Evolutionary conservation across 2,888 invertebrate genomes (phyloP).

Genomic region (Acanthosepion pharaonis): DNA sequence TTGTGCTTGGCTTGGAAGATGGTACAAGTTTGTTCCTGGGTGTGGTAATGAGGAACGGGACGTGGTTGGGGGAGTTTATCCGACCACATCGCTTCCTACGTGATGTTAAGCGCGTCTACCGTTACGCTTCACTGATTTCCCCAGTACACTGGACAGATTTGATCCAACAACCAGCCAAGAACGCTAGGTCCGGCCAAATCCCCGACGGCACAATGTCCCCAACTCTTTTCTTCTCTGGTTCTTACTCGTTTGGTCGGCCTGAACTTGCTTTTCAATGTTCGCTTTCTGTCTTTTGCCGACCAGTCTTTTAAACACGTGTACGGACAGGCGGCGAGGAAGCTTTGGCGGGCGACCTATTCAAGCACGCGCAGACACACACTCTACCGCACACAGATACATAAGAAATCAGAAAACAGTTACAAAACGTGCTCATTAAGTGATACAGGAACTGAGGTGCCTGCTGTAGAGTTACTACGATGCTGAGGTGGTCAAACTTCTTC

Average conservation of each 20-base stretch:
- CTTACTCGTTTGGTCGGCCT: no score
- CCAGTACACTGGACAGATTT: neutral
- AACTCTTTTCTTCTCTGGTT: neutral
- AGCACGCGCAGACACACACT: neutral
- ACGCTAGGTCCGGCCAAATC: neutral
- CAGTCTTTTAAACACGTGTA: neutral
- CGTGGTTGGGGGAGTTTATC: neutral
- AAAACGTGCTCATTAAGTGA: no score
- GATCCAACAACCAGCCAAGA: neutral
- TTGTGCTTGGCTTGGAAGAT: neutral
- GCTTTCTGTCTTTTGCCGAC: neutral
- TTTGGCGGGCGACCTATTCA: neutral
- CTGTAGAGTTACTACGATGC: no score
- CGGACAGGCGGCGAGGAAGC: neutral
- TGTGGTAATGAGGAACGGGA: neutral
- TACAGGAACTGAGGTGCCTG: no score
- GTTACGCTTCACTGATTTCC: neutral
- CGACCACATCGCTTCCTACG: neutral
- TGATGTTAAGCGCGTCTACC: conserved; percentile 33
- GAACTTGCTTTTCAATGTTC: neutral
- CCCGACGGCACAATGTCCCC: neutral
- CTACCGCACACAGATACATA: no score
- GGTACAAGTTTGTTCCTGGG: neutral
- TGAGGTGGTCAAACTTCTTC: no score
- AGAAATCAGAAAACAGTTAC: neutral